Evolutionary conservation across 2,113 vertebrate species (phyloP).

Genomic region (Sapayoa aenigma): DNA sequence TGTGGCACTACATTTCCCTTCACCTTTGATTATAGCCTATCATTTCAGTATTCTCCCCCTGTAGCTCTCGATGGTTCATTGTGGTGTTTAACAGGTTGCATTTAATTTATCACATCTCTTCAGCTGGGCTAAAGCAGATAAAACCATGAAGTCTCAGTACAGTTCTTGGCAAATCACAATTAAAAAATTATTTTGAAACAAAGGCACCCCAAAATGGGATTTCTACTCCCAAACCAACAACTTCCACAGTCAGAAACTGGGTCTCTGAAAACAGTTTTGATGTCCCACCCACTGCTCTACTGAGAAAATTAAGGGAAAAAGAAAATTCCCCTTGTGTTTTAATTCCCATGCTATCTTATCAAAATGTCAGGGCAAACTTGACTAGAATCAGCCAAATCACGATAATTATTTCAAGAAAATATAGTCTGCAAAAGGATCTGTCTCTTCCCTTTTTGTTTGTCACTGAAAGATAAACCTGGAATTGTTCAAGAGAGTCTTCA

Average conservation of each 20-base stretch:
- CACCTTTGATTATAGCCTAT: constrained; percentile 35
- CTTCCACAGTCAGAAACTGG: not conserved
- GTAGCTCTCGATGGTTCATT: not conserved
- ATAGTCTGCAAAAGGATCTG: not conserved
- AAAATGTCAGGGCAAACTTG: not conserved
- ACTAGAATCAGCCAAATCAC: not conserved
- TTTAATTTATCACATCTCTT: constrained; percentile 54
- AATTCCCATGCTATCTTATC: not conserved
- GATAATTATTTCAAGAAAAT: not conserved
- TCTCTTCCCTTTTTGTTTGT: not conserved
- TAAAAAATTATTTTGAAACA: constrained; percentile 42
- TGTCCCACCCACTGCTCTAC: not conserved
- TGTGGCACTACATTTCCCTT: constrained; percentile 18
- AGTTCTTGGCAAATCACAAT: constrained; percentile 34
- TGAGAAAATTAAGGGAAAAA: not conserved
- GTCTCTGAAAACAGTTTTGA: not conserved
- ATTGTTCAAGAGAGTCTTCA: not conserved
- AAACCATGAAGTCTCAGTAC: not conserved
- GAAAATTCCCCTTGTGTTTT: not conserved
- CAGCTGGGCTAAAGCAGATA: constrained; percentile 20
- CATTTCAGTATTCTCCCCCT: not conserved
- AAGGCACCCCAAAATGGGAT: not conserved
- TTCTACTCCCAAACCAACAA: not conserved
- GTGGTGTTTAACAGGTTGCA: constrained; percentile 3
- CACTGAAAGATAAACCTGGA: not conserved